Base-by-base conservation (phyloP, 2,797 vertebrate genomes). In the Chaetophractus vellerosus region DNA sequence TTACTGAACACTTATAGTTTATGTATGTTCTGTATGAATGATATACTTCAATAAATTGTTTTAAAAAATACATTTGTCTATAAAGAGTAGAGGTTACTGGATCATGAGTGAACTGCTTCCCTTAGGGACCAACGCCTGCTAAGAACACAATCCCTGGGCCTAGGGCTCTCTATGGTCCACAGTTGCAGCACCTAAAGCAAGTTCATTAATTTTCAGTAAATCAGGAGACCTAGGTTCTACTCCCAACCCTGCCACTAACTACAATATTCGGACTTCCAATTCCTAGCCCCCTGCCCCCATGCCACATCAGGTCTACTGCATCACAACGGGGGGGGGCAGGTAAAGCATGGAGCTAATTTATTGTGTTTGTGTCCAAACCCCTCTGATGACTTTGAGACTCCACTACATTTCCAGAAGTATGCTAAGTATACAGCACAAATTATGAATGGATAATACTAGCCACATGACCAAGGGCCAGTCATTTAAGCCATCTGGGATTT, bases 161-260 rank as follows among this genome's bases (percentile, higher is more conserved):
- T 19, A 18, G n/a, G 52, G 36, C 6, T 38, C 64, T 66, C 64
- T 33, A 19, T 9, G n/a, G 64, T 3, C n/a, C 38, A 57, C n/a
- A 59, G 36, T 41, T 55, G 24, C 31, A 84, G 3, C 33, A 18
- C 21, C 41, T 75, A 86, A 52, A 86, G 19, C 31, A 90, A 79
- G 57, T 9, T 19, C 68, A 74, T 82, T 61, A 68, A n/a, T 72
- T 64, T 63, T 69, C 36, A 86, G 36, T n/a, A 90, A 92, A 79
- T 2, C 74, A 76, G 26, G 48, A 95, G 33, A 87, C 4, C 3
- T 1, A 1, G 33, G 5, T 52, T 78, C 71, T 33, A 50, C 26
- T 69, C 18, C 28, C 55, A 91, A 55, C 38, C 10, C 38, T 75
- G 52, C 19, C 57, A 66, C 24, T 41, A 84, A 41, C 38, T 19